Base-by-base conservation (phyloP, 2,113 vertebrate genomes). In the Aix galericulata region DNA sequence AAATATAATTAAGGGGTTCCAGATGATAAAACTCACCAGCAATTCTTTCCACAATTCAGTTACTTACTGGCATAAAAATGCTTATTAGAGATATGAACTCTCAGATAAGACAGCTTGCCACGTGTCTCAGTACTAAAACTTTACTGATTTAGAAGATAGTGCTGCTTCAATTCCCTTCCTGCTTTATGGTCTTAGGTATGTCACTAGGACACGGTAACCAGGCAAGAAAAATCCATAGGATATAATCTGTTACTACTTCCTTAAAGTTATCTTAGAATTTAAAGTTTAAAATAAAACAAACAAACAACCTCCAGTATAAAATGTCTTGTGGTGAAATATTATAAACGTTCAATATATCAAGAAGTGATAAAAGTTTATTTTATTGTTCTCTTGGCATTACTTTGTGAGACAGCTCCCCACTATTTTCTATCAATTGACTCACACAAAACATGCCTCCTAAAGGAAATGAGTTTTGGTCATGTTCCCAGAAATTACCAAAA, bases 61-160 rank as follows among this genome's bases (percentile, higher is more conserved):
- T 95, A 96, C 87, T 95, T 94, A 93, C 55, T 96, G 85, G 81
- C 93, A 91, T 68, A 86, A 94, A 92, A 97, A 93, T 89, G 68
- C 79, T 93, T 95, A 94, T 95, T 84, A 97, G 73, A 88, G 42
- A 91, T 93, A 95, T 3, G 53, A 94, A 53, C 53, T 77, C 88
- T 86, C 73, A 92, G 95, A 94, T 97, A 95, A 93, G 88, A 66
- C 46, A 83, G 89, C 34, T 58, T 76, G 96, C 93, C 95, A 96
- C 85, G 87, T 95, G 96, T 40, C 87, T 94, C 5, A 58, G 82
- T 79, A 93, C 64, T 96, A 94, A 95, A 96, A 72, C 55, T 83
- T 56, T 22, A 67, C 80, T 73, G 93, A 96, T 96, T 56, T 38
- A 46, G 14, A 76, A 93, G 94, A 96, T 78, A 92, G 89, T 86